phyloP scores from a whole-genome alignment of 1,140 invertebrate species.

The Macrobrachium nipponense region DNA sequence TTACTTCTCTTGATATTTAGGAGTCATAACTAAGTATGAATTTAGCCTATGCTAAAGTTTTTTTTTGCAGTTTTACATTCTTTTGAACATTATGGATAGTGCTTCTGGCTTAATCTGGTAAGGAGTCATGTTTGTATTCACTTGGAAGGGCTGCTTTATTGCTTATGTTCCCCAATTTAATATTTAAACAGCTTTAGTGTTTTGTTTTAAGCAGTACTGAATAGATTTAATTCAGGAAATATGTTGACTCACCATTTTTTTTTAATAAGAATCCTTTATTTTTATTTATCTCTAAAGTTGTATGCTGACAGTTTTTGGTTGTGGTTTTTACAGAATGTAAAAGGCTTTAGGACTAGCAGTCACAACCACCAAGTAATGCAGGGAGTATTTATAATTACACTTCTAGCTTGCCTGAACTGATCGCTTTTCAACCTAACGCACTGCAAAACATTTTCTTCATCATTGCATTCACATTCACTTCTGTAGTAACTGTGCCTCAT shows the following conservation, averaged over 20 bases:
- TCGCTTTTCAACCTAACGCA: slow-evolving; percentile 27
- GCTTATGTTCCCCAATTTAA: neutral
- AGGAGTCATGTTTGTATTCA: slow-evolving; percentile 17
- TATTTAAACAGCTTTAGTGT: no score
- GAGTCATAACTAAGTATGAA: no score
- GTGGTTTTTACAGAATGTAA: slow-evolving; percentile 59
- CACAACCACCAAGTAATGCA: slow-evolving; percentile 53
- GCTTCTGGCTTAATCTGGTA: slow-evolving; percentile 1
- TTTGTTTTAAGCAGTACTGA: no score
- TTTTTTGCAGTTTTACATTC: no score
- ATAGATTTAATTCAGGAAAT: no score
- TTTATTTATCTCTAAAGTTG: neutral
- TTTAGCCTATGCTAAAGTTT: no score
- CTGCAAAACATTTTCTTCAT: slow-evolving; percentile 23
- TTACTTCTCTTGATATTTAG: no score
- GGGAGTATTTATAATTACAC: slow-evolving; percentile 42
- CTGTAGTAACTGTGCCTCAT: no score
- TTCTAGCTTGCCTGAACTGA: slow-evolving; percentile 27
- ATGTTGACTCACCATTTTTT: neutral
- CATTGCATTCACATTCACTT: neutral
- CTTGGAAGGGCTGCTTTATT: slow-evolving; percentile 11
- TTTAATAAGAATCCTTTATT: slow-evolving; percentile 21
- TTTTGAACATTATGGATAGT: slow-evolving; percentile 3
- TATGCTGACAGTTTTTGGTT: slow-evolving; percentile 29
- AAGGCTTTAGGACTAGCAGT: slow-evolving; percentile 56